Base-by-base conservation (phyloP, 2,797 vertebrate species). In the Labroides dimidiatus region DNA sequence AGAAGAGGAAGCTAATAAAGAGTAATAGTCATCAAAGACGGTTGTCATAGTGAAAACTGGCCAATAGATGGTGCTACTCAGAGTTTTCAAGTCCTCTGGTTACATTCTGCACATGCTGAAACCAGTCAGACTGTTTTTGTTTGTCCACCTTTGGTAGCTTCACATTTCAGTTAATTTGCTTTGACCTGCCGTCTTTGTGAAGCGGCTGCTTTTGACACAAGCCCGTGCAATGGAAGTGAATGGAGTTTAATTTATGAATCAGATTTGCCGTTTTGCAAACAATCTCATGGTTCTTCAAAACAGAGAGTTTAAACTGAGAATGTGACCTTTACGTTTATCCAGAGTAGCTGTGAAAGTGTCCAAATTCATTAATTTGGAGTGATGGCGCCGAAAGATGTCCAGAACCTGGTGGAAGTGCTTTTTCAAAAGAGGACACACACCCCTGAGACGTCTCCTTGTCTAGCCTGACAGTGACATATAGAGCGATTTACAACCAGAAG, bases 1-100 rank as follows among this genome's bases (percentile, higher is more conserved):
- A 62, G 70, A 68, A 74, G 2, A 70, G 33, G 30, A 71, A 67
- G 56, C 59, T 77, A 64, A 82, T 73, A 52, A 54, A 73, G 62
- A 36, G 7, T 59, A 13, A 19, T 54, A 71, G 43, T 44, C 52
- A 60, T 51, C 37, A 27, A n/a, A 58, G 56, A 62, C 50, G 57
- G 0, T 30, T 4, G 48, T 33, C 58, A 4, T 10, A 37, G 23
- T 23, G 20, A 59, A 43, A 30, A 4, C 47, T 27, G 48, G 36
- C 55, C 68, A 54, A 20, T 20, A 60, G 56, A 14, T 42, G 56
- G 48, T 10, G 49, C 57, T 64, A n/a, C 52, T n/a, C n/a, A 7
- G 12, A 23, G 51, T 36, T 54, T 0, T 9, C 11, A 2, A 33
- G 30, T 33, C 30, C 8, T 8, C 30, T 33, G 4, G 8, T 33